phyloP scores from a whole-genome alignment of 2,888 invertebrate genomes.

The Dastarcus helophoroides region DNA sequence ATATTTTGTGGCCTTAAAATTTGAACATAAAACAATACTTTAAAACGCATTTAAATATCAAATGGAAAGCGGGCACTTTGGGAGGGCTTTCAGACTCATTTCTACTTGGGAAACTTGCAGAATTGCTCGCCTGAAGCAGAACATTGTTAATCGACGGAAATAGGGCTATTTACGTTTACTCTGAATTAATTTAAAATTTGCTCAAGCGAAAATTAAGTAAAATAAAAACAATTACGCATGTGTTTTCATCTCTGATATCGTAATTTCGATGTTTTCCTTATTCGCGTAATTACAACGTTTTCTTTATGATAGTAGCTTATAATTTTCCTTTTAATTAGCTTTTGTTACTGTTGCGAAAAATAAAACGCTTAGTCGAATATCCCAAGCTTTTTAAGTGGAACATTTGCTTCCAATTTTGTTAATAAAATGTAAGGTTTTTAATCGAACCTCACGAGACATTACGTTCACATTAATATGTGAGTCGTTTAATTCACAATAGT shows the following conservation, averaged over 20 bases:
- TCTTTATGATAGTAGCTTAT: no score
- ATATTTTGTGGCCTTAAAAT: slow-evolving; percentile 28
- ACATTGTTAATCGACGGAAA: slow-evolving; percentile 31
- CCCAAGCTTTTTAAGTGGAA: no score
- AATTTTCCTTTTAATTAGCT: no score
- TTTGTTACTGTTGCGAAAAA: no score
- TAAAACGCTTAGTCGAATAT: no score
- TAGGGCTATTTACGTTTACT: slow-evolving; percentile 31
- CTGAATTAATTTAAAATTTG: slow-evolving; percentile 31
- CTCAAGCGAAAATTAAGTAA: slow-evolving; percentile 28
- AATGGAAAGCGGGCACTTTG: slow-evolving; percentile 25
- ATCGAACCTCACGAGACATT: no score
- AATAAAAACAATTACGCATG: slow-evolving; percentile 20
- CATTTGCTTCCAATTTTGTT: no score
- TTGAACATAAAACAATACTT: slow-evolving; percentile 31
- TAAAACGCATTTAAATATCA: slow-evolving; percentile 31
- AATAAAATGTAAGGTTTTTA: no score
- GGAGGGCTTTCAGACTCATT: slow-evolving; percentile 25
- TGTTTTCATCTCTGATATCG: slow-evolving; percentile 9
- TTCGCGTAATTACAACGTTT: no score
- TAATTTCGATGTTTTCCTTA: no score
- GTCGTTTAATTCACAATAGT: no score
- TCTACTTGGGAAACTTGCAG: slow-evolving; percentile 25
- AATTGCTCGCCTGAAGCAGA: slow-evolving; percentile 25
- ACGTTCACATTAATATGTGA: no score